Evolutionary conservation across 2,797 vertebrate species (phyloP), one percentile per base, ranked within the genome.

Genomic region (Botia kubotai): DNA sequence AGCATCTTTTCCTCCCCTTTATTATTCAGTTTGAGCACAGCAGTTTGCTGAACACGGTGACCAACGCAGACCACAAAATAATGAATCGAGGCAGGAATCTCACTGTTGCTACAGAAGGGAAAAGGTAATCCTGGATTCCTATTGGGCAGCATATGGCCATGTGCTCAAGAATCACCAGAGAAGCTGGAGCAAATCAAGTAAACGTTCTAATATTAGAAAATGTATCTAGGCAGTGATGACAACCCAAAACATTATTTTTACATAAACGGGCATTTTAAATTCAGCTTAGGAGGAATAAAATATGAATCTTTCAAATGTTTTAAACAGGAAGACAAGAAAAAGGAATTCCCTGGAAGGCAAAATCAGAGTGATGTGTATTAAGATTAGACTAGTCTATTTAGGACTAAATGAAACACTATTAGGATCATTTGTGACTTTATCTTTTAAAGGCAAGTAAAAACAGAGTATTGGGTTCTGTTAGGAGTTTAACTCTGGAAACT

Each of bases 141-240:
- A 94, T 94, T 94, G 93, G 93, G 87, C 88, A 84, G 81, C 21
- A 85, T 77, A 76, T 60, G 88, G 87, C 91, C 93, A 94, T 93
- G 93, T 94, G 93, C 91, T 92, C 85, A 68, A 77, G 89, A 92
- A 92, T 94, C 93, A 93, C 89, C 89, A 90, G 88, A 91, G 91
- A 92, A 91, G 91, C 92, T 80, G 86, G 87, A 91, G 91, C 93
- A 94, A 94, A 94, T 94, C 93, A 94, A 94, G 92, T 90, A 93
- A 94, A 93, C 33, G 91, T 94, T 93, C 93, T 94, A 94, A 94
- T 94, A 94, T 94, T 94, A 94, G 93, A 94, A 94, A 94, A 94
- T 92, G 93, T 94, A 92, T 93, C 93, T 88, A 93, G 93, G 93
- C 93, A 94, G 93, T 87, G 88, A 92, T 92, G 89, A 91, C 92